Evolutionary conservation across 2,113 vertebrate genomes (phyloP).

Genomic region (Bos indicus): DNA sequence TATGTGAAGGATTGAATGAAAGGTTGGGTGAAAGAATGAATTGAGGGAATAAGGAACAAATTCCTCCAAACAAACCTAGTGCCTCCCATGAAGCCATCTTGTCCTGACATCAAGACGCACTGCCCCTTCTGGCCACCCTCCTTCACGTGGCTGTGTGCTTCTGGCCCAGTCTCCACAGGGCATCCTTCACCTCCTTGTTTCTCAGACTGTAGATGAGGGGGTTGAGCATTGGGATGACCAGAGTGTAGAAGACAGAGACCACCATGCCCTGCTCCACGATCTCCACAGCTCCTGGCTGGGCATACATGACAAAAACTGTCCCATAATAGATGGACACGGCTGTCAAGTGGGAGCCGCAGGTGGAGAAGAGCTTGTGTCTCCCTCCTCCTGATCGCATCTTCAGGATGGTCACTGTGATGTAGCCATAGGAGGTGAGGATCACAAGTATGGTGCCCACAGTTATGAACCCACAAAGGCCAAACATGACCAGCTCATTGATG

Average conservation of each 20-base stretch:
- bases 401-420: conserved; percentile 52
- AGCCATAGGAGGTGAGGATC: conserved; percentile 52
- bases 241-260: background rate
- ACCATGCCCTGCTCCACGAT: background rate
- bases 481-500: background rate
- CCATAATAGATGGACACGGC: background rate
- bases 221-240: background rate
- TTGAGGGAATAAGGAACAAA: background rate
- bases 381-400: background rate
- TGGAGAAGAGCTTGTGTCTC: background rate
- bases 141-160: background rate
- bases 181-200: background rate
- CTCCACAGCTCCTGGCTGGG: background rate
- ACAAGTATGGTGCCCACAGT: background rate
- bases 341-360: background rate
- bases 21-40: background rate
- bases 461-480: background rate
- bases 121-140: background rate
- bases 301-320: background rate
- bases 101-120: background rate
- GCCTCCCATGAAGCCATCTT: background rate
- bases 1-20: background rate
- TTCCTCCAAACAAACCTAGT: background rate
- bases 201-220: background rate
- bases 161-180: background rate